Base-by-base conservation (phyloP, 2,113 vertebrate genomes). In the Mirza zaza region DNA sequence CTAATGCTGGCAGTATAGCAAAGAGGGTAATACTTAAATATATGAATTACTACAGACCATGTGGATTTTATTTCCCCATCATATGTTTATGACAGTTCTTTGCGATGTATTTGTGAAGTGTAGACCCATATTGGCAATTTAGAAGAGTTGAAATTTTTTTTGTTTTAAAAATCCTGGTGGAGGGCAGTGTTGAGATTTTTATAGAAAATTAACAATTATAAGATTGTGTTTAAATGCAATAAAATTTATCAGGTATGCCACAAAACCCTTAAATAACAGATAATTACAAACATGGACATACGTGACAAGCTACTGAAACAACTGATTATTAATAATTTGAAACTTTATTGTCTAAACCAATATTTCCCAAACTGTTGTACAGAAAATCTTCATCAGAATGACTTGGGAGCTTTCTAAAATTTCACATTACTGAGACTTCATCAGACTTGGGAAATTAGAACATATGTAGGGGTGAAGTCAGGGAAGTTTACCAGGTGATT, bases 191-290 rank as follows among this genome's bases (percentile, higher is more conserved):
- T 50, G 36, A 59, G 59, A 83, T 61, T 90, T 84, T 42, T 23
- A 55, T 57, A 14, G 6, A 95, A 89, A 76, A 87, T 93, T 87
- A n/a, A 55, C 83, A 95, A 48, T 84, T 55, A 92, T 70, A 82
- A 18, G 91, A 75, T 65, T 59, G 8, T 65, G 7, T 81, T 87
- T 84, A 77, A 92, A n/a, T 91, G 10, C 32, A 61, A 6, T 85
- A 63, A 83, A 87, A 0, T 81, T 55, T 85, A 77, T 65, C 39
- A 61, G 25, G 67, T 36, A 52, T 90, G 5, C 3, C 36, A 86
- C 21, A 79, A 87, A 91, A 50, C 8, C 13, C 23, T 76, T 55
- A 88, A 90, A 91, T 15, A 70, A 81, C 18, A 8, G 7, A 68
- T 45, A 57, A 50, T 34, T 61, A 77, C 42, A 82, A 95, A 67